Evolutionary conservation across 2,113 vertebrate species (phyloP).

Genomic region (Anseranas semipalmata): DNA sequence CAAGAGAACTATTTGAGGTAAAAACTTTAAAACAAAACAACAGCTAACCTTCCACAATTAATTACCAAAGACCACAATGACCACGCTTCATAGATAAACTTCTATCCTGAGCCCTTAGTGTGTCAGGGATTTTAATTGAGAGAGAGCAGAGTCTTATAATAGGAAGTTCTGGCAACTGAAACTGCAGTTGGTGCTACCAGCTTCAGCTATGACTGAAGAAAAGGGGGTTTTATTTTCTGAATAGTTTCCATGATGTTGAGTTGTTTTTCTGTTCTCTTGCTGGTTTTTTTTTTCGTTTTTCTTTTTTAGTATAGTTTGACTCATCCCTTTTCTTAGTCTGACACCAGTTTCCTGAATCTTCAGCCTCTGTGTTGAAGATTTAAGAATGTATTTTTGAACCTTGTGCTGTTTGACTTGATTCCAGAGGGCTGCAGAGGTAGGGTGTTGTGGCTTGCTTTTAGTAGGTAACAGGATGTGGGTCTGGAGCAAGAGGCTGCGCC

Average conservation of each 20-base stretch:
- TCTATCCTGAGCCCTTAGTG: background rate
- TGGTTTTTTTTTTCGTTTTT: background rate
- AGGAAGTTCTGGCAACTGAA: background rate
- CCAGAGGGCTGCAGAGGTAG: background rate
- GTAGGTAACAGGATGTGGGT: conserved; percentile 60
- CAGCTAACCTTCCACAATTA: background rate
- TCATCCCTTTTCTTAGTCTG: conserved; percentile 46
- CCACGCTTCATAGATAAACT: background rate
- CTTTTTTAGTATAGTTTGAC: conserved; percentile 36
- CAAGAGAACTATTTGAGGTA: background rate
- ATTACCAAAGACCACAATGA: background rate
- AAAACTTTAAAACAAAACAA: background rate
- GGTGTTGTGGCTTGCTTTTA: conserved; percentile 32
- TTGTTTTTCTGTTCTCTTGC: conserved; percentile 28
- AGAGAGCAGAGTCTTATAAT: background rate
- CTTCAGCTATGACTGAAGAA: conserved; percentile 39
- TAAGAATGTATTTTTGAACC: conserved; percentile 47
- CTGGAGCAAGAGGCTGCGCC: background rate
- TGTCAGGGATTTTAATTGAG: background rate
- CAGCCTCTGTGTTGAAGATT: conserved; percentile 1
- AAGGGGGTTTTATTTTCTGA: conserved; percentile 31
- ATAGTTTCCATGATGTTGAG: conserved; percentile 47
- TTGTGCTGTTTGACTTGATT: conserved; percentile 20
- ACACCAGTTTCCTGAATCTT: conserved; percentile 27
- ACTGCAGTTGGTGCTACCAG: background rate